Base-by-base conservation (phyloP, 2,113 vertebrate genomes). In the human (Homo sapiens) region DNA sequence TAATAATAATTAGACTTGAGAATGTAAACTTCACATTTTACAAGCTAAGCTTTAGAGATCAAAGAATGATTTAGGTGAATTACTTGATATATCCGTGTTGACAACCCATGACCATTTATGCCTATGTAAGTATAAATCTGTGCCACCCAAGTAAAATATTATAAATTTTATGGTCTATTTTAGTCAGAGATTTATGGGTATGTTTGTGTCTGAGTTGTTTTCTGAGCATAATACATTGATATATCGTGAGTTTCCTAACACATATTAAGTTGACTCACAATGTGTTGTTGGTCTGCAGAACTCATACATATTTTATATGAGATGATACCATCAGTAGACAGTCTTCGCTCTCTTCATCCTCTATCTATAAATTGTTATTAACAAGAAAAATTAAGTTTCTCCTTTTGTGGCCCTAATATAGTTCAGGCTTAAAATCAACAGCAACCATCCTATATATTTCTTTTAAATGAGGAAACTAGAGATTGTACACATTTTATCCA, bases 111-210 rank as follows among this genome's bases (percentile, higher is more conserved):
- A 96, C 97, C 90, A 92, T 97, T 98, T 97, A 96, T 98, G 97
- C 98, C 98, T 98, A 88, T 98, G 45, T 82, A 97, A 98, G 95
- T 98, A 97, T 98, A 98, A 97, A 97, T 99, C 97, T 97, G 0
- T 98, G 97, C 98, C 98, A 98, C 73, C 96, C 85, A 97, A 98
- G 97, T 96, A 98, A 99, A 98, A 98, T 97, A 85, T 95, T 98
- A 4, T 97, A 94, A 97, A 93, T 98, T 98, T 98, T 98, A 97
- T 98, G 81, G 93, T 95, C 55, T 98, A 89, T 97, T 98, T 98
- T 95, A 97, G 90, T 92, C 90, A 86, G 76, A 98, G 89, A 88
- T 93, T 96, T 97, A 91, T 97, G 94, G 87, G 27, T 96, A 20
- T 96, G 45, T 98, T 83, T 97, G 96, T 92, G 27, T 96, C 52